These are phyloP conservation scores for Melanostigma gelatinosum DNA, from an alignment of 2,113 vertebrate genomes.

Conservation along the genomic window DNA sequence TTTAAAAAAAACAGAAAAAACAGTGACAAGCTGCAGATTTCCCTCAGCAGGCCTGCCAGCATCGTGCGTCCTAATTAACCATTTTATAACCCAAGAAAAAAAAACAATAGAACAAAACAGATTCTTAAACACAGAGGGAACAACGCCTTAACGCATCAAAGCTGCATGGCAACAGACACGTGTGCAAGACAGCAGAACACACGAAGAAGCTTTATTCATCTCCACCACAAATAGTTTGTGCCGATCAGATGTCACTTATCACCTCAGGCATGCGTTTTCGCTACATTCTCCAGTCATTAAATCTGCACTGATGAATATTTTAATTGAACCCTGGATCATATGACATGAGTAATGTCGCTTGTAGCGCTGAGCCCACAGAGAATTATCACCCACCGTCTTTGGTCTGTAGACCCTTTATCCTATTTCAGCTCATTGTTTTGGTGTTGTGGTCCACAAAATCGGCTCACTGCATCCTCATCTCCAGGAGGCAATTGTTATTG, in stretches of 20 bases:
- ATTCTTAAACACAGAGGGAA: slow-evolving; percentile 3
- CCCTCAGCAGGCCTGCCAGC: slow-evolving; percentile 30
- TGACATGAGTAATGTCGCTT: too few species aligned
- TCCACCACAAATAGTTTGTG: not conserved
- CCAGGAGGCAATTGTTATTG: not conserved
- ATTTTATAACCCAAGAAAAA: slow-evolving; percentile 27
- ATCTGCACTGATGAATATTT: too few species aligned
- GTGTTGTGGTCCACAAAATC: too few species aligned
- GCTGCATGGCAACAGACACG: not conserved
- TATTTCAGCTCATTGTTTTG: too few species aligned
- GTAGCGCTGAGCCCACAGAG: too few species aligned
- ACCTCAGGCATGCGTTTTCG: too few species aligned
- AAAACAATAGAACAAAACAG: not conserved
- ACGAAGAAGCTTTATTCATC: slow-evolving; percentile 1
- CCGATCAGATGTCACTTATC: not conserved
- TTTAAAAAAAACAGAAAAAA: slow-evolving; percentile 2
- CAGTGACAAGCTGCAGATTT: slow-evolving; percentile 25
- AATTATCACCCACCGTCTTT: too few species aligned
- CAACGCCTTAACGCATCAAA: not conserved
- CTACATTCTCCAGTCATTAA: too few species aligned
- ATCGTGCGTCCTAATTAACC: slow-evolving; percentile 32
- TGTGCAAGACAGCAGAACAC: not conserved
- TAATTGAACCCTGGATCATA: too few species aligned
- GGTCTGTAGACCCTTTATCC: too few species aligned
- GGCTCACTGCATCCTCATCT: too few species aligned